Evolutionary conservation across 2,797 vertebrate genomes (phyloP), one percentile per base, ranked within the genome.

Genomic region (Alectoris magna): DNA sequence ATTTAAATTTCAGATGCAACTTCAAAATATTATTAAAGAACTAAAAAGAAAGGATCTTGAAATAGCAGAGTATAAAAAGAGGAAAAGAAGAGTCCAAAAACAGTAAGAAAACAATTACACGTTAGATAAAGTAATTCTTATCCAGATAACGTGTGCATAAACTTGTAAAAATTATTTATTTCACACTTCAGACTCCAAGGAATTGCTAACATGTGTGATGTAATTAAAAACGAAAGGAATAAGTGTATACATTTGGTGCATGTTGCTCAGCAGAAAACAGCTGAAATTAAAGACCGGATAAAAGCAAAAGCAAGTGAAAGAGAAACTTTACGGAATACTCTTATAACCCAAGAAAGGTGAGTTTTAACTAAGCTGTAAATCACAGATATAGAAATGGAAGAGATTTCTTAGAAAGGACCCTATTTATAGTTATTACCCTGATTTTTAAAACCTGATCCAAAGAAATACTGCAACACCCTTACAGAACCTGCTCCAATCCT

Each of bases 321-420:
- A 17, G 98, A 98, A 95, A 98, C 98, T 94, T 97, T 99, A 91
- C 98, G 97, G 49, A 97, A 95, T 60, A 96, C 95, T 51, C 90
- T 96, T 75, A 44, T 97, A 86, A 96, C 82, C 93, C 98, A 98
- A 84, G 98, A 99, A 80, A 99, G 98, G 99, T 99, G 93, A 97
- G 94, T 93, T 60, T 76, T 62, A 53, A 67, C 43, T 56, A 77
- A 79, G 6, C 31, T 59, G 7, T 27, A 34, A 49, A 62, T 81
- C 26, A 78, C 48, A 84, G 43, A 29, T 81, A 10, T 4, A 51
- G 36, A 74, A 68, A 84, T 59, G 3, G 43, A 66, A 77, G 67
- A 64, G 18, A 21, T 17, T 53, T 53, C 26, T 48, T 44, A 63
- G 49, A 74, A 91, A 62, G 36, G 55, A 64, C 53, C 29, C 51